phyloP scores from a whole-genome alignment of 2,888 invertebrate species.

The Tachystola acroxantha region DNA sequence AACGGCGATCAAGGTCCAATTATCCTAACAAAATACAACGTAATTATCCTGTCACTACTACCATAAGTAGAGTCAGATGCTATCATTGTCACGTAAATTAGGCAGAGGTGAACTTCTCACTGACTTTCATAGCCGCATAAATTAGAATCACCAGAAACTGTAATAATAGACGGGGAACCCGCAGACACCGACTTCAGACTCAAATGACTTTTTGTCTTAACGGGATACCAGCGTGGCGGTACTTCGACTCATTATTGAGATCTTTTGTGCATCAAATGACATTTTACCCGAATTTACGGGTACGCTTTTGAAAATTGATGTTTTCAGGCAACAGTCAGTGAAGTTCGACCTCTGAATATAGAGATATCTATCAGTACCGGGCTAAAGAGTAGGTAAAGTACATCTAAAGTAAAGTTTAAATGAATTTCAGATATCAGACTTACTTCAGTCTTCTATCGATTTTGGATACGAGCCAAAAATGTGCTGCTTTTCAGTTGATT shows the following conservation, averaged over 20 bases:
- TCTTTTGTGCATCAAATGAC: no score
- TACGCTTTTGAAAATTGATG: no score
- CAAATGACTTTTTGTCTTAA: no score
- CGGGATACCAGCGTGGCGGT: no score
- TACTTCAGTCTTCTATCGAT: constrained; percentile 55
- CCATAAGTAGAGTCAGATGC: constrained; percentile 4
- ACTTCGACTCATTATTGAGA: no score
- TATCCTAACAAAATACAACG: constrained; percentile 9
- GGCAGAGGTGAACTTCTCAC: background rate
- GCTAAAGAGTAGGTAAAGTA: background rate
- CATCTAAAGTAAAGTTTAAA: constrained; percentile 13
- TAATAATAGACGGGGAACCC: no score
- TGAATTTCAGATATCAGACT: constrained; percentile 45
- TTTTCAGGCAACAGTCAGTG: no score
- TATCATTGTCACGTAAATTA: background rate
- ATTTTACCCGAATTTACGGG: no score
- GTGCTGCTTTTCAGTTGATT: background rate
- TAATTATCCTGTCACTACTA: constrained; percentile 5
- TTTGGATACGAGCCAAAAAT: constrained; percentile 18
- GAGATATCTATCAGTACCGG: background rate
- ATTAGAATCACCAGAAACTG: no score
- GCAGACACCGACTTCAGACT: no score
- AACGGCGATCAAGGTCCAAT: no score
- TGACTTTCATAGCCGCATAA: background rate
- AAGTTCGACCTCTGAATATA: no score